Conservation (phyloP, 2,113 vertebrate genomes). For the Triplophysa rosa region DNA sequence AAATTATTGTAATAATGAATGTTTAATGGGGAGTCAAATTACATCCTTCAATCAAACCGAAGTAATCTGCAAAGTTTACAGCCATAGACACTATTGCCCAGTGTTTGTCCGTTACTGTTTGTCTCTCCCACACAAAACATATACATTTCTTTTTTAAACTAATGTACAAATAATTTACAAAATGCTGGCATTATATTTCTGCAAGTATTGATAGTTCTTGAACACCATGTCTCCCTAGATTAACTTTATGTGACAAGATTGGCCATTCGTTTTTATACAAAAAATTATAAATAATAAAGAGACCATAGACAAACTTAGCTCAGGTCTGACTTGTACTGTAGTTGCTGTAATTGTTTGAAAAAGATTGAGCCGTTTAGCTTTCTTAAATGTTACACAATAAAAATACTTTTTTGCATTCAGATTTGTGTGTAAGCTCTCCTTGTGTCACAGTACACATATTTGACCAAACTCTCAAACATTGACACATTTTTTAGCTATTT, state of each 20-base stretch:
- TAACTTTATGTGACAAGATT: not conserved
- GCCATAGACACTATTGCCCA: too few relatives aligned
- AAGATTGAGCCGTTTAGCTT: too few relatives aligned
- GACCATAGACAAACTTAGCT: not conserved
- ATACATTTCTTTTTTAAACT: not conserved
- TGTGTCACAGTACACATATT: too few relatives aligned
- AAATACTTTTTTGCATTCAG: too few relatives aligned
- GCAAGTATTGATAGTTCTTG: too few relatives aligned
- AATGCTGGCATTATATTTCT: too few relatives aligned
- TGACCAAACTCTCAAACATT: too few relatives aligned
- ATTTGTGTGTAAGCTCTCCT: too few relatives aligned
- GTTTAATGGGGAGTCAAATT: constrained; percentile 6
- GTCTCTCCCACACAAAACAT: not conserved
- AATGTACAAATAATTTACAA: not conserved
- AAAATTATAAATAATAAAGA: not conserved
- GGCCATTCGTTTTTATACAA: too few relatives aligned
- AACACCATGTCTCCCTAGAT: not conserved
- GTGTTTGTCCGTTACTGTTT: not conserved
- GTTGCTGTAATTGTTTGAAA: not conserved
- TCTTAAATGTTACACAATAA: too few relatives aligned
- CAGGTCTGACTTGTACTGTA: too few relatives aligned
- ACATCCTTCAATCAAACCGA: not conserved
- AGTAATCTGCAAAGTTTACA: not conserved
- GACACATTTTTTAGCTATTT: too few relatives aligned
- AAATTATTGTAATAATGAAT: not conserved